These are phyloP conservation scores for Dendrolimus punctatus DNA, from an alignment of 1,140 invertebrate genomes.

Conservation along the genomic window DNA sequence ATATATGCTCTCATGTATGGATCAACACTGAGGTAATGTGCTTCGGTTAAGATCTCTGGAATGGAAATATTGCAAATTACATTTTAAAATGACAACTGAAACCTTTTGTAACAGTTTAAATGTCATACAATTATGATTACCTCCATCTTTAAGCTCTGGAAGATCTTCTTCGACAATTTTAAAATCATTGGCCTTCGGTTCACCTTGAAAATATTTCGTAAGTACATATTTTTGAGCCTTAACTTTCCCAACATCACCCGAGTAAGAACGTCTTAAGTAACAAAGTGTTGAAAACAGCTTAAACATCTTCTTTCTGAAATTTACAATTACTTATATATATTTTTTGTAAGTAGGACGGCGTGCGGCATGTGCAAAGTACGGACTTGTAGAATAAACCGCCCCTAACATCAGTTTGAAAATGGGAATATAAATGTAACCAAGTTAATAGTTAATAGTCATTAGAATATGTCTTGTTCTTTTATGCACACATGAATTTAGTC, in stretches of 20 bases:
- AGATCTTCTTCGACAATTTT: constrained; percentile 77
- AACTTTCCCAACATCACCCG: constrained; percentile 56
- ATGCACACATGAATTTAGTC: too few relatives aligned
- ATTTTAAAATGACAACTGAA: constrained; percentile 1
- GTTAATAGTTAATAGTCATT: too few relatives aligned
- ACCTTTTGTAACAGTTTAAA: background rate
- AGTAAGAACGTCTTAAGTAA: constrained; percentile 37
- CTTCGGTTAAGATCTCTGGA: constrained; percentile 78
- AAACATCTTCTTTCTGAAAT: background rate
- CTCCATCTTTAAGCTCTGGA: constrained; percentile 75
- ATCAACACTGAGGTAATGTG: constrained; percentile 80
- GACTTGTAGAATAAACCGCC: too few relatives aligned
- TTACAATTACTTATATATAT: background rate
- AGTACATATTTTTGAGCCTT: constrained; percentile 75
- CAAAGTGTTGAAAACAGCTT: constrained; percentile 6
- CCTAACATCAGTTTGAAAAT: too few relatives aligned
- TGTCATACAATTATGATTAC: constrained; percentile 35
- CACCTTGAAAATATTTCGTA: constrained; percentile 75
- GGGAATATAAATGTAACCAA: too few relatives aligned
- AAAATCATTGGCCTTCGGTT: constrained; percentile 77
- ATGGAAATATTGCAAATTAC: constrained; percentile 35
- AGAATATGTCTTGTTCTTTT: too few relatives aligned
- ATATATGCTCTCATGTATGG: constrained; percentile 79
- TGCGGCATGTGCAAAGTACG: too few relatives aligned
- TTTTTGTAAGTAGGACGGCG: background rate